Evolutionary conservation across 2,113 vertebrate species (phyloP).

Genomic region (Miniopterus natalensis): DNA sequence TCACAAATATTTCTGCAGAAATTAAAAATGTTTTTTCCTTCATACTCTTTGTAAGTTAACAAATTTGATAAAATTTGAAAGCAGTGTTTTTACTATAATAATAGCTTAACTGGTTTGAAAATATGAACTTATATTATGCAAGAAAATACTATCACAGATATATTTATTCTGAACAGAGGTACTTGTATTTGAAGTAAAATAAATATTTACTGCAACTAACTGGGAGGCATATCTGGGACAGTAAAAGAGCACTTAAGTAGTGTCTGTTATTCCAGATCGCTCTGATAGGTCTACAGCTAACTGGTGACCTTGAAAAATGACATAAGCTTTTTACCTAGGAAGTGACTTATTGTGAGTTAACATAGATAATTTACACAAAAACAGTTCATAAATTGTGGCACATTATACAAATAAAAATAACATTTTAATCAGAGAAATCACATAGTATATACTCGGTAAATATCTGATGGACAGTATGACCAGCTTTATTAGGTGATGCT

Average conservation of each 20-base stretch:
- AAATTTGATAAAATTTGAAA: not conserved
- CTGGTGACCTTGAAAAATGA: not conserved
- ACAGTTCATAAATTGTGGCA: not conserved
- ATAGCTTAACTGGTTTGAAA: constrained; percentile 1
- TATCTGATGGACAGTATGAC: not conserved
- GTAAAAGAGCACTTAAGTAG: not conserved
- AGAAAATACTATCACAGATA: not conserved
- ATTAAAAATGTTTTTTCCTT: not conserved
- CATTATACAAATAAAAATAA: not conserved
- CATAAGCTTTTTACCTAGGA: not conserved
- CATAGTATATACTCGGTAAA: not conserved
- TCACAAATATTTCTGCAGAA: constrained; percentile 24
- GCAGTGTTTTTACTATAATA: not conserved
- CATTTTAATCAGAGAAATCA: not conserved
- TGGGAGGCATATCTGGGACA: not conserved
- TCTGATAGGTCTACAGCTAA: not conserved
- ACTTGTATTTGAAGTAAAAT: not conserved
- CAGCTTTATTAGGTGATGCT: not conserved
- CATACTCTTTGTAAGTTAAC: not conserved
- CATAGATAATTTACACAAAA: not conserved
- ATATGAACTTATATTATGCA: not conserved
- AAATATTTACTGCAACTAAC: not conserved
- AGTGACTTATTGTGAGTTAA: constrained; percentile 11
- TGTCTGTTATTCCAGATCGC: not conserved
- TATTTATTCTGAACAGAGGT: not conserved